Evolutionary conservation across 2,888 invertebrate species (phyloP).

Genomic region (Cheilosia variabilis): DNA sequence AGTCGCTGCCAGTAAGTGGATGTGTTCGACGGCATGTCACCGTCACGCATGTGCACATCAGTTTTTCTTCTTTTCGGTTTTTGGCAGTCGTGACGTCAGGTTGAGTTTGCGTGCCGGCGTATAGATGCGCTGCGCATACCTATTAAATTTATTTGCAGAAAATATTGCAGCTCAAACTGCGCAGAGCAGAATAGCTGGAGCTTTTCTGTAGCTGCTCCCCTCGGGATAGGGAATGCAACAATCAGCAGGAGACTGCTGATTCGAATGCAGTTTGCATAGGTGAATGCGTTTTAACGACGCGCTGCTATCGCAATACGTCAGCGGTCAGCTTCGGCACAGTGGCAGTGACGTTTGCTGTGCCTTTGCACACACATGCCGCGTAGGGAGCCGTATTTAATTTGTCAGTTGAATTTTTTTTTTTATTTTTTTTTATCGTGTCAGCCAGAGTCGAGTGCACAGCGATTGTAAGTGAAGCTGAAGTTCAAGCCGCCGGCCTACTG

Average conservation of each 20-base stretch:
- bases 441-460: conserved; percentile 26
- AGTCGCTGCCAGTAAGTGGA: conserved; percentile 6
- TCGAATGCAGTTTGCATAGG: conserved; percentile 10
- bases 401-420: conserved; percentile 43
- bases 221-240: conserved; percentile 44
- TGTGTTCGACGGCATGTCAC: conserved; percentile 37
- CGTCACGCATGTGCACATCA: conserved; percentile 71
- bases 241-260: conserved; percentile 57
- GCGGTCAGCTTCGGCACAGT: conserved; percentile 28
- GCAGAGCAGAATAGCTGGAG: not conserved
- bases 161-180: not conserved
- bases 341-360: conserved; percentile 46
- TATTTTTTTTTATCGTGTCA: conserved; percentile 2
- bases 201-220: conserved; percentile 24
- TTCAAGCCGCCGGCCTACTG: conserved; percentile 36
- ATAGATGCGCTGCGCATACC: conserved; percentile 12
- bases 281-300: conserved; percentile 28
- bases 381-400: conserved; percentile 35
- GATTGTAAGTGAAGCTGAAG: conserved; percentile 31
- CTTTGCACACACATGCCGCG: conserved; percentile 13
- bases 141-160: not conserved
- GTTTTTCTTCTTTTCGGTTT: conserved; percentile 24
- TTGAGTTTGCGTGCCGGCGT: conserved; percentile 56
- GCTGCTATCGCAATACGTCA: conserved; percentile 47
- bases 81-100: conserved; percentile 59